Evolutionary conservation across 2,888 invertebrate species (phyloP), one percentile per base, ranked within the genome.

Genomic region (Drosophila tripunctata): DNA sequence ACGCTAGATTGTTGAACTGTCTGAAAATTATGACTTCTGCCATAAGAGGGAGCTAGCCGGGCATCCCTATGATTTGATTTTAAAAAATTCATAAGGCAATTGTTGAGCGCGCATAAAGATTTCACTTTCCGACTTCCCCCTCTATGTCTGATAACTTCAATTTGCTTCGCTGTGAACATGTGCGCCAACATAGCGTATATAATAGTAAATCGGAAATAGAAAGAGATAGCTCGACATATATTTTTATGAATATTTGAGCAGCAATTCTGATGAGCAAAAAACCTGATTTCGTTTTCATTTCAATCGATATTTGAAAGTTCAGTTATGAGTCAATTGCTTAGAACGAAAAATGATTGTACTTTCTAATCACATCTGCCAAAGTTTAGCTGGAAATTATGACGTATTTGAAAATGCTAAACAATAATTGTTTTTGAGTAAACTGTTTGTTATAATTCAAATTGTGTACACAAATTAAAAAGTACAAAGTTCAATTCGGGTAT

Each of bases 1-100:
- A 77, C 80, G 87, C 80, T 61, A 79, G 80, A 74, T 78, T 74
- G 63, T 78, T 75, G 78, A 78, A 75, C 74, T 67, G 70, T 63
- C 71, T 67, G 74, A 76, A 86, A 86, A 83, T 86, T 74, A 81
- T 76, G 80, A 67, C 67, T 74, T 62, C 52, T 56, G 48, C 52
- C 43, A 30, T 36, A 22, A 15, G 8, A 3, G 41, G 47, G 48
- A 62, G 52, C 52, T 58, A 64, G 52, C 55, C 54, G 45, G 15
- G 58, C 54, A 47, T 64, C 52, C 70, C 51, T 68, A 70, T 79
- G 81, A 80, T 83, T 80, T 75, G 73, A 79, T 68, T 68, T 61
- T 81, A 27, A 68, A 86, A 83, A 86, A 86, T 81, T 81, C 87
- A 86, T 81, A 58, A 68, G 68, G 67, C 73, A 69, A 73, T 63